phyloP scores from a whole-genome alignment of 2,113 vertebrate species.

The Eurystomus gularis region DNA sequence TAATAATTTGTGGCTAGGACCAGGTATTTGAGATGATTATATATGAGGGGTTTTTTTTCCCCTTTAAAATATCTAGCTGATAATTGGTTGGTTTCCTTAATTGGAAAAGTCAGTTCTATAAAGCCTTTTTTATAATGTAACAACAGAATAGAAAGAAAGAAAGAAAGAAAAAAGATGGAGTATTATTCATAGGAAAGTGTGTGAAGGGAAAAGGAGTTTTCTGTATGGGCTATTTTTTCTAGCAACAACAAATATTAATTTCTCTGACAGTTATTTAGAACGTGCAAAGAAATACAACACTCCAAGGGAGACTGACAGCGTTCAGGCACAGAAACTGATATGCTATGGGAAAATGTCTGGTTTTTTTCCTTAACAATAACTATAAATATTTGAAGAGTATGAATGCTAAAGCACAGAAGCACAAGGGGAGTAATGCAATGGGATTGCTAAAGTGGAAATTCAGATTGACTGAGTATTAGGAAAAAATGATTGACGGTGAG shows the following conservation, averaged over 20 bases:
- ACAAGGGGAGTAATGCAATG: not conserved
- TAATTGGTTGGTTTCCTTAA: not conserved
- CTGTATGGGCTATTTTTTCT: not conserved
- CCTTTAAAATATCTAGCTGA: not conserved
- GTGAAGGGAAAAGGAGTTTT: not conserved
- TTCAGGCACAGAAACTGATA: not conserved
- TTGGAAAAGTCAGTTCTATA: not conserved
- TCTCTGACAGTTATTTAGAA: not conserved
- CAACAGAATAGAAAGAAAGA: not conserved
- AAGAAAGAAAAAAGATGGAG: not conserved
- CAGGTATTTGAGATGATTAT: not conserved
- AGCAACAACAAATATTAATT: not conserved
- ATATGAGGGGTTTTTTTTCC: accelerated
- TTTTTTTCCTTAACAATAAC: not conserved
- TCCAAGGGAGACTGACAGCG: not conserved
- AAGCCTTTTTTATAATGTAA: not conserved
- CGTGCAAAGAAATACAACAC: not conserved
- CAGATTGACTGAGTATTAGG: not conserved
- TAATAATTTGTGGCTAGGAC: not conserved
- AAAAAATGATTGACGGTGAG: not conserved
- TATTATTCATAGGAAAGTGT: not conserved
- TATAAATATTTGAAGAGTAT: slow-evolving; percentile 36
- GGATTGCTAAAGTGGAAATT: slow-evolving; percentile 11
- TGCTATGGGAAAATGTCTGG: not conserved
- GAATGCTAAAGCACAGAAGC: not conserved